phyloP scores from a whole-genome alignment of 2,888 invertebrate genomes.

The Eumacrocentrus americanus region DNA sequence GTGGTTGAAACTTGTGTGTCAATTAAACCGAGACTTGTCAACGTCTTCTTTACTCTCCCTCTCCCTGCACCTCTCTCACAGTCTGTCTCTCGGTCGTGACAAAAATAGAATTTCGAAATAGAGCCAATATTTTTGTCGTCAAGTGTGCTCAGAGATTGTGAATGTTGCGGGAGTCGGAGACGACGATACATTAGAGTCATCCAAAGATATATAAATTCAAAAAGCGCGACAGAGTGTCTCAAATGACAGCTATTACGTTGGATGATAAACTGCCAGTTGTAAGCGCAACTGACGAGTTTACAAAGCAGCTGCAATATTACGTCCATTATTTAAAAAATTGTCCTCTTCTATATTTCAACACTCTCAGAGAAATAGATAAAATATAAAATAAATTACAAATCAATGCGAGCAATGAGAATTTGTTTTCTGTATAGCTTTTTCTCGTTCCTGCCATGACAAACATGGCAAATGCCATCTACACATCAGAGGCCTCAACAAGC shows the following conservation, averaged over 20 bases:
- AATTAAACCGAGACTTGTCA: slow-evolving; percentile 22
- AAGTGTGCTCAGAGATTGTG: slow-evolving; percentile 35
- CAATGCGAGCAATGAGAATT: not conserved
- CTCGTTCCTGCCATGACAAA: not conserved
- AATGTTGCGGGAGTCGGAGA: not conserved
- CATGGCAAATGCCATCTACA: not conserved
- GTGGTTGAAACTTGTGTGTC: slow-evolving; percentile 20
- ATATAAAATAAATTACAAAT: not conserved
- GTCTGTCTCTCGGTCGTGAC: slow-evolving; percentile 38
- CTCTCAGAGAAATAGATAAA: not conserved
- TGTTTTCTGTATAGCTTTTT: not conserved
- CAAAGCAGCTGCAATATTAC: not conserved
- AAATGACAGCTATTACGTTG: slow-evolving; percentile 10
- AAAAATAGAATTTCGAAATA: slow-evolving; percentile 62
- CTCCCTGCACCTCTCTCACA: not conserved
- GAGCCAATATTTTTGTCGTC: slow-evolving; percentile 62
- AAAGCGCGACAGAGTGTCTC: slow-evolving; percentile 2
- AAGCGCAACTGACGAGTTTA: not conserved
- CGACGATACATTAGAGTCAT: slow-evolving; percentile 6
- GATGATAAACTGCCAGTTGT: not conserved
- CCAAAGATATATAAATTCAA: slow-evolving; percentile 9
- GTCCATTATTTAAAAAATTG: not conserved
- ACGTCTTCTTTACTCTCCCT: slow-evolving; percentile 18
- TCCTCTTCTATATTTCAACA: not conserved
- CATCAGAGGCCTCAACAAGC: no score